Conservation (phyloP, 2,888 invertebrate species). For the Lordiphosa andalusiaca region DNA sequence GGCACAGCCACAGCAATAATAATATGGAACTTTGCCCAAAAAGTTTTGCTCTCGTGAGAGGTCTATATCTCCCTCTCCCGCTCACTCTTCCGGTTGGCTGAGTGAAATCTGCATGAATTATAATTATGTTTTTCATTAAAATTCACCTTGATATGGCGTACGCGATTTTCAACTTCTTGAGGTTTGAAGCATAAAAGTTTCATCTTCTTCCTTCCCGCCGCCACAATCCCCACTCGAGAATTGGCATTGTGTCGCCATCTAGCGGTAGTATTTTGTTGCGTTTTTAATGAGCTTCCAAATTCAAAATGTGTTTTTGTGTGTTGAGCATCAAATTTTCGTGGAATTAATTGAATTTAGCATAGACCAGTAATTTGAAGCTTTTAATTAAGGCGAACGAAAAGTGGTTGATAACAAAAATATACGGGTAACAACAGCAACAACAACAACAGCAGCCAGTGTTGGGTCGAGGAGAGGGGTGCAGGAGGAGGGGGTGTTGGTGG, state of each 20-base stretch:
- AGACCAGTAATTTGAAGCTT: slow-evolving; percentile 38
- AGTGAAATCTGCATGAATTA: slow-evolving; percentile 65
- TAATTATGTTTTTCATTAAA: slow-evolving; percentile 74
- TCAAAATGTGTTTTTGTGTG: slow-evolving; percentile 24
- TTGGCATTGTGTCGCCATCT: slow-evolving; percentile 52
- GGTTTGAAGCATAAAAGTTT: slow-evolving; percentile 33
- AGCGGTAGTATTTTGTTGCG: slow-evolving; percentile 29
- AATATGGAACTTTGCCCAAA: slow-evolving; percentile 55
- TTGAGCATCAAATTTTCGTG: slow-evolving; percentile 10
- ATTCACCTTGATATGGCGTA: slow-evolving; percentile 58
- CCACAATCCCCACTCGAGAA: slow-evolving; percentile 1
- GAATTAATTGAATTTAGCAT: slow-evolving; percentile 48
- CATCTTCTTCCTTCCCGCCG: background rate
- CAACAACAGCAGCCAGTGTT: no score
- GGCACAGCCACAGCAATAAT: slow-evolving; percentile 17
- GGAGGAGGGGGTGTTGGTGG: no score
- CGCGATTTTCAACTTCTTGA: slow-evolving; percentile 53
- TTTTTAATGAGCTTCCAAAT: slow-evolving; percentile 68
- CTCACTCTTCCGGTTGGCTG: slow-evolving; percentile 25
- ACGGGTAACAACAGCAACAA: no score
- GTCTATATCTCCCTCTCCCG: no score
- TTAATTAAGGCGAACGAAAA: slow-evolving; percentile 51
- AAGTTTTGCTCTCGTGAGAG: slow-evolving; percentile 51
- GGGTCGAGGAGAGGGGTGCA: no score
- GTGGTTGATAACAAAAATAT: slow-evolving; percentile 11